These are phyloP conservation scores for Chitala chitala DNA, from an alignment of 2,113 vertebrate species.

Conservation along the genomic window DNA sequence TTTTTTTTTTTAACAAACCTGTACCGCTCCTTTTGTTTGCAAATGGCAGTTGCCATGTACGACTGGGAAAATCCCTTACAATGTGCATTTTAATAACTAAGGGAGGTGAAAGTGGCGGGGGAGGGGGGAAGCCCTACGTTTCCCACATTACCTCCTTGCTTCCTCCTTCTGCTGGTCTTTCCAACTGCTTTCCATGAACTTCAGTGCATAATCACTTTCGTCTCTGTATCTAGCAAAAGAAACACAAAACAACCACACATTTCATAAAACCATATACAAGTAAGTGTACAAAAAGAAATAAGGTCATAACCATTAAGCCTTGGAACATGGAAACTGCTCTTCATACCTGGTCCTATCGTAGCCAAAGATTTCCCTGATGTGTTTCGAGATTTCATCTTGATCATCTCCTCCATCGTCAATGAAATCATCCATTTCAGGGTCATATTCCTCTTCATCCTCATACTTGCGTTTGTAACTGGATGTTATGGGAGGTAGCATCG, in stretches of 20 bases:
- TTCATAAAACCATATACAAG: not conserved
- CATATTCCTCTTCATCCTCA: slow-evolving; percentile 85
- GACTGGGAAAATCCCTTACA: too few relatives aligned
- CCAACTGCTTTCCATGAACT: slow-evolving; percentile 97
- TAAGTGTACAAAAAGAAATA: not conserved
- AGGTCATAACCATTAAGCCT: not conserved
- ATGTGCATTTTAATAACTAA: too few relatives aligned
- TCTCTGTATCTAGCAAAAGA: slow-evolving; percentile 77
- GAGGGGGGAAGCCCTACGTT: too few relatives aligned
- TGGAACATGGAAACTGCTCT: not conserved
- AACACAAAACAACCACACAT: not conserved
- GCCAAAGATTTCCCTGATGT: slow-evolving; percentile 95
- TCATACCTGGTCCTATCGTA: slow-evolving; percentile 81
- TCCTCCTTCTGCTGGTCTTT: slow-evolving; percentile 94
- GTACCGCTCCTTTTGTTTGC: too few relatives aligned
- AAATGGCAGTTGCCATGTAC: too few relatives aligned
- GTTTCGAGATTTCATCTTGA: slow-evolving; percentile 87
- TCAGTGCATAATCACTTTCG: slow-evolving; percentile 95
- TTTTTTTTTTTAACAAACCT: too few relatives aligned
- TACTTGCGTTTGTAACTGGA: slow-evolving; percentile 67
- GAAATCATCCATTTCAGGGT: slow-evolving; percentile 98
- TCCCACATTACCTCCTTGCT: slow-evolving; percentile 75
- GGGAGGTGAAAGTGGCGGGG: too few relatives aligned
- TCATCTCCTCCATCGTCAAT: slow-evolving; percentile 88
- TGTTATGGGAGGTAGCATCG: slow-evolving; percentile 65